phyloP scores from a whole-genome alignment of 2,113 vertebrate species.

The Tachysurus fulvidraco region DNA sequence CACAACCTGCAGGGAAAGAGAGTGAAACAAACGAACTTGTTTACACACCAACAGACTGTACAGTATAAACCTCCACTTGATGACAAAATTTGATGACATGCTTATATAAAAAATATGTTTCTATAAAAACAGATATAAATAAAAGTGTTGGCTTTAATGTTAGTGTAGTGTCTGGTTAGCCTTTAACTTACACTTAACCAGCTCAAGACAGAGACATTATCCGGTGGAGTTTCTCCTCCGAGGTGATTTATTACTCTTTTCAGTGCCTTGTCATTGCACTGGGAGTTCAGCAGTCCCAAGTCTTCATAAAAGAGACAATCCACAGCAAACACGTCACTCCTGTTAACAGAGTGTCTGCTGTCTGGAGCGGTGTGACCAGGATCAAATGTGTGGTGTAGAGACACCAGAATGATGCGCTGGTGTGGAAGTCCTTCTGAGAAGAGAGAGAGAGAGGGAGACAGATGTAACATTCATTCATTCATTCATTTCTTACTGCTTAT shows the following conservation, averaged over 20 bases:
- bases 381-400: slow-evolving; percentile 28
- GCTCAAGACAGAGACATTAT: neutral
- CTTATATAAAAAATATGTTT: no score
- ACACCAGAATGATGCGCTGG: neutral
- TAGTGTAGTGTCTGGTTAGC: neutral
- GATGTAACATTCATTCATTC: no score
- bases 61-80: neutral
- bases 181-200: neutral
- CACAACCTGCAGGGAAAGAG: neutral
- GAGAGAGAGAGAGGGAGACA: neutral
- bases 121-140: no score
- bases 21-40: neutral
- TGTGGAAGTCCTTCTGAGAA: neutral
- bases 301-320: slow-evolving; percentile 26
- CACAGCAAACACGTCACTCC: slow-evolving; percentile 10
- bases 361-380: neutral
- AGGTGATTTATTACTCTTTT: neutral
- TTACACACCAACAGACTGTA: neutral
- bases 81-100: no score
- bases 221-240: neutral
- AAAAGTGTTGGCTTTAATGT: neutral
- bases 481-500: no score
- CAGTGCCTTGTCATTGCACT: neutral
- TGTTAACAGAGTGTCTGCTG: neutral
- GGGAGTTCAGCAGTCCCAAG: neutral